These are phyloP conservation scores for Danionella cerebrum DNA, from an alignment of 2,113 vertebrate genomes.

Conservation along the genomic window DNA sequence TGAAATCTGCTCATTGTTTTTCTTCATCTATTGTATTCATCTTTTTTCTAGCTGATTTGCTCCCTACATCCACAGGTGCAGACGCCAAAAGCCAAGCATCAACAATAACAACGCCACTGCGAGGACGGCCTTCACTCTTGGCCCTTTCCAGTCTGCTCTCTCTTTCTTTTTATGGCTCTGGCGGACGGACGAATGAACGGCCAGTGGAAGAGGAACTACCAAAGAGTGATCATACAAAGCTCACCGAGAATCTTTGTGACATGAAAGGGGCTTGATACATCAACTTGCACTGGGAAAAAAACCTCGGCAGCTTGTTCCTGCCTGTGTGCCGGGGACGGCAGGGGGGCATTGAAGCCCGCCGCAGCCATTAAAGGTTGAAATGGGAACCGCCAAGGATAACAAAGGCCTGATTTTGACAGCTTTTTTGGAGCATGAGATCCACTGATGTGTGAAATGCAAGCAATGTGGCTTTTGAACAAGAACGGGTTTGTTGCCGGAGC, in stretches of 20 bases:
- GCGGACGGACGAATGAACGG: constrained; percentile 8
- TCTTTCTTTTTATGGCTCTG: constrained; percentile 17
- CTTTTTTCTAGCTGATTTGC: constrained; percentile 23
- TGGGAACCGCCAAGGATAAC: constrained; percentile 38
- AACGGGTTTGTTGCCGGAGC: constrained; percentile 42
- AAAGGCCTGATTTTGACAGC: constrained; percentile 48
- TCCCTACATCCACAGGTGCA: constrained; percentile 10
- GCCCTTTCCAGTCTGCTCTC: background rate
- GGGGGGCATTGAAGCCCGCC: constrained; percentile 39
- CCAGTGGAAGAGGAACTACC: constrained; percentile 5
- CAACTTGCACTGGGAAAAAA: constrained; percentile 14
- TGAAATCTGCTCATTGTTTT: too few relatives aligned
- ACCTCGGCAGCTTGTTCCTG: constrained; percentile 8
- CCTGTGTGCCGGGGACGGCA: constrained; percentile 26
- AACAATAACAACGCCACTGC: constrained; percentile 3
- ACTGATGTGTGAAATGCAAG: constrained; percentile 48
- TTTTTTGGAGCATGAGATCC: constrained; percentile 52
- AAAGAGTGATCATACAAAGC: constrained; percentile 26
- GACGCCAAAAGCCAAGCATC: background rate
- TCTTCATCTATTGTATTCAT: too few relatives aligned
- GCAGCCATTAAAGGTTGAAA: constrained; percentile 42
- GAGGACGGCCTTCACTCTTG: background rate
- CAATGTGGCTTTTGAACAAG: constrained; percentile 46
- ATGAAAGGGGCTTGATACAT: constrained; percentile 35
- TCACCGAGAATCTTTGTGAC: constrained; percentile 23